phyloP scores from a whole-genome alignment of 1,140 invertebrate species.

The Papilio dardanus region DNA sequence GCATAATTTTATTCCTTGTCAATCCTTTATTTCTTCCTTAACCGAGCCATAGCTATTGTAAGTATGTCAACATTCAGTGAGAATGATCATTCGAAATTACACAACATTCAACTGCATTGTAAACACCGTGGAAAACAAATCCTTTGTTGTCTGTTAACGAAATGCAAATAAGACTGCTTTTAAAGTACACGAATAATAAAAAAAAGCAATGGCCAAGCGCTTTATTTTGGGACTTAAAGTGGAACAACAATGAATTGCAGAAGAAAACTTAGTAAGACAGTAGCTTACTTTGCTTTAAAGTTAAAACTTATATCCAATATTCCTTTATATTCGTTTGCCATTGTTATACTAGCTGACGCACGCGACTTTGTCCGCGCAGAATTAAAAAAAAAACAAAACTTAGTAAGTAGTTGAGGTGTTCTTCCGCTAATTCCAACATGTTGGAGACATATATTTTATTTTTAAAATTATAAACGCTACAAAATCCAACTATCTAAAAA shows the following conservation, averaged over 20 bases:
- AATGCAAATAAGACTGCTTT: neutral
- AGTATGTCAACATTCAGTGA: conserved; percentile 1
- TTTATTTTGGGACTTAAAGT: neutral
- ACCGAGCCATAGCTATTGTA: neutral
- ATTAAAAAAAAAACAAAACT: too few relatives aligned
- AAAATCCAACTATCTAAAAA: conserved; percentile 6
- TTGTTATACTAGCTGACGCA: too few relatives aligned
- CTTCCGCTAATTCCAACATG: too few relatives aligned
- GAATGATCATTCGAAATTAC: neutral
- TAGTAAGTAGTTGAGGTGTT: too few relatives aligned
- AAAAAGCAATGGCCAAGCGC: neutral
- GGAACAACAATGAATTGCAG: neutral
- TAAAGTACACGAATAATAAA: neutral
- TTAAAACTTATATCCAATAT: neutral
- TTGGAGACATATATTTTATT: neutral
- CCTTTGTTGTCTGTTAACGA: conserved; percentile 13
- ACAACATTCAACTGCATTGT: neutral
- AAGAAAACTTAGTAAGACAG: neutral
- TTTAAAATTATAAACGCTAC: neutral
- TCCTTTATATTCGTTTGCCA: too few relatives aligned
- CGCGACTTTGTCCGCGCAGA: too few relatives aligned
- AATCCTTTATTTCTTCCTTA: neutral
- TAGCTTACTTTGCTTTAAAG: neutral
- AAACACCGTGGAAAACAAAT: neutral
- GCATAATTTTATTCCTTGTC: too few relatives aligned